phyloP scores from a whole-genome alignment of 2,797 vertebrate genomes.

The Sebastes taczanowskii region DNA sequence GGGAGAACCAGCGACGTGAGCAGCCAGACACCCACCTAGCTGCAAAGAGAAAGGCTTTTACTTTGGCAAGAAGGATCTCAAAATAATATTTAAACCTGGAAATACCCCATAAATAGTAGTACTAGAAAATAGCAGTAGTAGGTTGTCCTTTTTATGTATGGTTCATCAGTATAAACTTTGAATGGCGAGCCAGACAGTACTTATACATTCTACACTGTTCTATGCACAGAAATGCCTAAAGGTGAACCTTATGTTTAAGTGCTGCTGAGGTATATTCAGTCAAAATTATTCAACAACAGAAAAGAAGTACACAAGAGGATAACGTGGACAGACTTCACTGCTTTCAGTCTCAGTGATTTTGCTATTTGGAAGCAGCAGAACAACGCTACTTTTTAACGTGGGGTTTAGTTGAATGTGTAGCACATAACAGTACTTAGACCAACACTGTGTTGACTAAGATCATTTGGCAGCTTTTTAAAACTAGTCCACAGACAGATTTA shows the following conservation, averaged over 20 bases:
- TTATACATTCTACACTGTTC: constrained; percentile 92
- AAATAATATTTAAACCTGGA: constrained; percentile 88
- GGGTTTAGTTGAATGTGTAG: constrained; percentile 43
- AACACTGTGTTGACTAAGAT: constrained; percentile 12
- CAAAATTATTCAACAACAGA: constrained; percentile 69
- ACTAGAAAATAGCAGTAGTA: constrained; percentile 89
- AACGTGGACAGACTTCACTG: constrained; percentile 52
- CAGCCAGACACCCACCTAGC: constrained; percentile 82
- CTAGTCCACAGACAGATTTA: constrained; percentile 34
- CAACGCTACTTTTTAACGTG: constrained; percentile 46
- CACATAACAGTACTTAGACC: constrained; percentile 29
- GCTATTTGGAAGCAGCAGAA: constrained; percentile 41
- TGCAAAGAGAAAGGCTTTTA: constrained; percentile 88
- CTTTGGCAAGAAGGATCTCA: constrained; percentile 94
- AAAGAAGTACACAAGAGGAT: constrained; percentile 56
- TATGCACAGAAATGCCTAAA: constrained; percentile 86
- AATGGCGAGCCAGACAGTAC: constrained; percentile 72
- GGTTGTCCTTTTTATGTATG: constrained; percentile 76
- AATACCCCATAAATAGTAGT: constrained; percentile 90
- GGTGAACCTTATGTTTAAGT: constrained; percentile 90
- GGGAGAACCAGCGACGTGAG: constrained; percentile 70
- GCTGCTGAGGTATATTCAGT: constrained; percentile 96
- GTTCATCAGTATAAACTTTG: constrained; percentile 70
- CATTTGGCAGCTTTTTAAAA: constrained; percentile 47
- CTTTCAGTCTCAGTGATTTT: constrained; percentile 46